Base-by-base conservation (phyloP, 2,113 vertebrate genomes). In the Aegithalos caudatus region DNA sequence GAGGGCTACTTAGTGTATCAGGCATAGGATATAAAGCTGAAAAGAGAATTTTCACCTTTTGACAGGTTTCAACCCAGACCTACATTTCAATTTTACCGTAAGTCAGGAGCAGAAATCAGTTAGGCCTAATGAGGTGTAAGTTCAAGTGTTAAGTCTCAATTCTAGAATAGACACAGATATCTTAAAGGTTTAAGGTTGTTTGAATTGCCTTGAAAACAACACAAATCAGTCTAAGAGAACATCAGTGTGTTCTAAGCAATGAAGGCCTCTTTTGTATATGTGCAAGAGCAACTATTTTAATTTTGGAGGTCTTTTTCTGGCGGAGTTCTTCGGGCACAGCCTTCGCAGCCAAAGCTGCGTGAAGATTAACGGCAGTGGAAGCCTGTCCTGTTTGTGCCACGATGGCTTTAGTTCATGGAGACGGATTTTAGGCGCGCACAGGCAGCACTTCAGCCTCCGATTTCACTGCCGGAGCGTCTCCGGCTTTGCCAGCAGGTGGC, bases 401-500 rank as follows among this genome's bases (percentile, higher is more conserved):
- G 20, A 11, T 18, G 50, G 11, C 66, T 93, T 74, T 44, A 9
- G 25, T n/a, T 28, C 6, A 44, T 27, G 44, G 14, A 37, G 53
- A 4, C 1, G 11, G 17, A 5, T 70, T 87, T 64, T 5, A 7
- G 37, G 12, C 2, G 4, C 7, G 38, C 1, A 1, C 21, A 8
- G 67, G 31, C 73, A 21, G 2, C 31, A 0, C 33, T 53, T 25
- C 9, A 18, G 37, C 9, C 48, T 29, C 25, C 4, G 2, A 2
- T 42, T 56, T 45, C 37, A 33, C 5, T 9, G 4, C 38, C 10
- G 12, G 70, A 6, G 12, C 2, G 2, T 37, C 47, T 47, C 31
- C 5, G 22, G 40, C 64, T 21, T 22, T 66, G 77, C 94, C 97
- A 64, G 92, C 91, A 97, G 97, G 71, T 88, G 97, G 97, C 91